Base-by-base conservation (phyloP, 1,140 invertebrate species). In the Ostrea denselamellosa region DNA sequence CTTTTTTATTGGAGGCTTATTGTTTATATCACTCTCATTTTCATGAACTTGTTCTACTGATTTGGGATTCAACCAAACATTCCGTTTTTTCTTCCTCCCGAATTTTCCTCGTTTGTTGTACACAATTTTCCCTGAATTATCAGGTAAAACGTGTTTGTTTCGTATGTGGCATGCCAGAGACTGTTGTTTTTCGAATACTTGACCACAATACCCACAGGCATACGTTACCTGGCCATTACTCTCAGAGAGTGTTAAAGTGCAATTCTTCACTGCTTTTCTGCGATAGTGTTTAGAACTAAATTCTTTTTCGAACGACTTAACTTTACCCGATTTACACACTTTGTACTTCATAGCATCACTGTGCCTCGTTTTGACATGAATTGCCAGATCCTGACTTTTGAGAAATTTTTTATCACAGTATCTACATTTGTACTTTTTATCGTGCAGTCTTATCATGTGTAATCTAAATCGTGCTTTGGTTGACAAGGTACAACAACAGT, bases 391-490 rank as follows among this genome's bases (percentile, higher is more conserved):
- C n/a, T 87, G 86, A 62, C 71, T 83, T 81, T 81, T 56, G 28
- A 58, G 28, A 65, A 87, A 87, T 2, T 62, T 56, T 81, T 83
- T 81, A 51, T 51, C 86, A 65, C 86, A 87, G 34, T 87, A 34
- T 25, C 81, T 81, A 83, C 86, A 87, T n/a, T 25, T 87, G 81
- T 87, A 87, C n/a, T 58, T 58, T 52, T 87, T 87, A 22, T 82
- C 28, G 19, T 87, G 86, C 7, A 28, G 22, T 65, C 28, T 28
- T 25, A 58, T n/a, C 22, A 82, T 58, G 28, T 87, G 86, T 14
- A 22, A 8, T 83, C 62, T 83, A n/a, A 87, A 58, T 58, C 25
- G 12, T 8, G 28, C 25, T 56, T 65, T 83, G 8, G 54, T 51
- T 17, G 22, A 19, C 17, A 87, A n/a, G 34, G 12, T 87, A 62